These are phyloP conservation scores for Denticeps clupeoides DNA, from an alignment of 2,797 vertebrate genomes.

Conservation along the genomic window DNA sequence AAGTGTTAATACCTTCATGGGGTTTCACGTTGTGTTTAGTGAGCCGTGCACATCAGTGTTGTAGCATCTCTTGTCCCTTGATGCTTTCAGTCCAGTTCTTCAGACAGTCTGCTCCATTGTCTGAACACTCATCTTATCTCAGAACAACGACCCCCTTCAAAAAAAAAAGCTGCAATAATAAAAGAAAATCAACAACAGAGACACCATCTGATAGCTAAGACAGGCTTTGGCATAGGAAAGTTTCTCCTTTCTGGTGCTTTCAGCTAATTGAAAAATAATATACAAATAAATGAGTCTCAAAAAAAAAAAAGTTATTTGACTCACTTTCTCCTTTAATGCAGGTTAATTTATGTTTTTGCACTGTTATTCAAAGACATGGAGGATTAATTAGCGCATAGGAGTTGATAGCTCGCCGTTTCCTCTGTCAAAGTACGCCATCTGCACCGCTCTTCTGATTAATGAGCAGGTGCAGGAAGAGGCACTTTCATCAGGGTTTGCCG, in stretches of 20 bases:
- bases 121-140: too few relatives aligned
- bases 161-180: background rate
- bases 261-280: constrained; percentile 20
- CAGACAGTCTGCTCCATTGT: too few relatives aligned
- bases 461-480: constrained; percentile 50
- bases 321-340: constrained; percentile 31
- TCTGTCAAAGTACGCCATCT: constrained; percentile 56
- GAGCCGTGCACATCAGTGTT: too few relatives aligned
- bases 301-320: constrained; percentile 27
- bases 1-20: too few relatives aligned
- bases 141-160: too few relatives aligned
- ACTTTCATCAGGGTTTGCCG: constrained; percentile 45
- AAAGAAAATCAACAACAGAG: constrained; percentile 3
- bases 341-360: constrained; percentile 42
- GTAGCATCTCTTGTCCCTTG: too few relatives aligned
- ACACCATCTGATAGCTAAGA: too few relatives aligned
- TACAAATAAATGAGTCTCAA: constrained; percentile 19
- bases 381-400: constrained; percentile 49
- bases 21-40: too few relatives aligned
- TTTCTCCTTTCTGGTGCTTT: background rate
- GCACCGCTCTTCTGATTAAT: constrained; percentile 51
- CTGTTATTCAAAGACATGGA: constrained; percentile 43
- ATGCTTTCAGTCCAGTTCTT: too few relatives aligned
- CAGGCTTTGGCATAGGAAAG: too few relatives aligned
- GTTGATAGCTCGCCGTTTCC: constrained; percentile 43